Evolutionary conservation across 2,797 vertebrate genomes (phyloP).

Genomic region (Phoxinus dragarum): DNA sequence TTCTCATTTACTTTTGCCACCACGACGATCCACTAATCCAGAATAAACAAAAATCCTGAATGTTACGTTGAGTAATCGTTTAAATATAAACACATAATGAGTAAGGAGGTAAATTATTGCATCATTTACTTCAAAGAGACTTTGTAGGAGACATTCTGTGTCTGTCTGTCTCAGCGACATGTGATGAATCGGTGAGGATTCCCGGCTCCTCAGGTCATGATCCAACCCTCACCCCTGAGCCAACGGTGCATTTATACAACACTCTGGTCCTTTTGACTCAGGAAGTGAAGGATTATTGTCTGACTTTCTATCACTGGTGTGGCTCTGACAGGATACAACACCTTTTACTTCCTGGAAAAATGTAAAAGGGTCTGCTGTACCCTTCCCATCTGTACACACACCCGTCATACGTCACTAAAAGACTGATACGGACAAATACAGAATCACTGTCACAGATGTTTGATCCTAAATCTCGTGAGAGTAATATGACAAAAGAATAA

Average conservation of each 20-base stretch:
- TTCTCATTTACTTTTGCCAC: slow-evolving; percentile 16
- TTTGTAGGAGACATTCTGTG: slow-evolving; percentile 18
- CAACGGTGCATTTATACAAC: slow-evolving; percentile 38
- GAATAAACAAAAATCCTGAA: slow-evolving; percentile 25
- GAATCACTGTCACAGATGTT: neutral
- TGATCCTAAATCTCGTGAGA: neutral
- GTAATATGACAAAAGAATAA: neutral
- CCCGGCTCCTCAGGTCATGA: slow-evolving; percentile 49
- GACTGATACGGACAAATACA: neutral
- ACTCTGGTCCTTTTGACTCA: slow-evolving; percentile 49
- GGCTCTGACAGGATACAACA: slow-evolving; percentile 43
- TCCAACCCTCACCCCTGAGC: slow-evolving; percentile 42
- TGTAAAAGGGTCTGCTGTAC: neutral
- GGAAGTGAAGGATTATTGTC: slow-evolving; percentile 46
- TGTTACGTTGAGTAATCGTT: neutral
- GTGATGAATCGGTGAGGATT: slow-evolving; percentile 33
- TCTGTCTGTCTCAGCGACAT: slow-evolving; percentile 14
- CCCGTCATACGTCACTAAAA: neutral
- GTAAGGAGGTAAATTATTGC: slow-evolving; percentile 25
- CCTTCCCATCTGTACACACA: neutral
- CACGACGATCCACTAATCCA: neutral
- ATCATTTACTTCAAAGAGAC: slow-evolving; percentile 21
- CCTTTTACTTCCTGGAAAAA: slow-evolving; percentile 51
- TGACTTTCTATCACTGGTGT: slow-evolving; percentile 34
- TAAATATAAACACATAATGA: slow-evolving; percentile 31